Evolutionary conservation across 2,888 invertebrate genomes (phyloP).

Genomic region (Microctonus hyperodae): DNA sequence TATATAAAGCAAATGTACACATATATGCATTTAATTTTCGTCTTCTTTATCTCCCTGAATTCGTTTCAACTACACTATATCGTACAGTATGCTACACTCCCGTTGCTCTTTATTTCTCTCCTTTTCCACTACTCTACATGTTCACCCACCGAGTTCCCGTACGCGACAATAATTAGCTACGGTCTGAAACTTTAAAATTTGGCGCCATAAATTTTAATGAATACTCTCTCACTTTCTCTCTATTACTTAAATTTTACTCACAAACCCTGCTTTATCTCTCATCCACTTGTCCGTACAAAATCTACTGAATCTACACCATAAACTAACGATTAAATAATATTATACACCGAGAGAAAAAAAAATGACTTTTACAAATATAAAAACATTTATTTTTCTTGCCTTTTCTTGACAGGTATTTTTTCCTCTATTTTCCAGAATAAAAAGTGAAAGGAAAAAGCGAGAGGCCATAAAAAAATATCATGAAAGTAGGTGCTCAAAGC

Average conservation of each 20-base stretch:
- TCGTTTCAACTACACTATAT: not conserved
- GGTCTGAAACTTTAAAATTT: constrained; percentile 44
- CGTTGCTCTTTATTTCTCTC: not conserved
- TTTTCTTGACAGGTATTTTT: no score
- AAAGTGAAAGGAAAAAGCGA: not conserved
- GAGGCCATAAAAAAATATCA: not conserved
- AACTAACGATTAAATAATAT: not conserved
- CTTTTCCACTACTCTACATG: not conserved
- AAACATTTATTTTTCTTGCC: no score
- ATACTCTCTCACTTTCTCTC: constrained; percentile 18
- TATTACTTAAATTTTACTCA: not conserved
- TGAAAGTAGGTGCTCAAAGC: not conserved
- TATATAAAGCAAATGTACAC: no score
- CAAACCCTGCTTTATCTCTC: not conserved
- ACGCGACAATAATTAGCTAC: constrained; percentile 42
- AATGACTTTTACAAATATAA: no score
- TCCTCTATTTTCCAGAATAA: not conserved
- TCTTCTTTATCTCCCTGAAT: constrained; percentile 1
- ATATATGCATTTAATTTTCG: not conserved
- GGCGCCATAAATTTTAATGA: constrained; percentile 44
- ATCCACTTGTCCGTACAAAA: not conserved
- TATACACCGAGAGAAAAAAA: no score
- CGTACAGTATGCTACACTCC: not conserved
- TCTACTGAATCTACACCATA: not conserved
- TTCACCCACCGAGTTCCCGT: constrained; percentile 27